Conservation (phyloP, 2,888 invertebrate species). For the Pristionchus maxplancki region DNA sequence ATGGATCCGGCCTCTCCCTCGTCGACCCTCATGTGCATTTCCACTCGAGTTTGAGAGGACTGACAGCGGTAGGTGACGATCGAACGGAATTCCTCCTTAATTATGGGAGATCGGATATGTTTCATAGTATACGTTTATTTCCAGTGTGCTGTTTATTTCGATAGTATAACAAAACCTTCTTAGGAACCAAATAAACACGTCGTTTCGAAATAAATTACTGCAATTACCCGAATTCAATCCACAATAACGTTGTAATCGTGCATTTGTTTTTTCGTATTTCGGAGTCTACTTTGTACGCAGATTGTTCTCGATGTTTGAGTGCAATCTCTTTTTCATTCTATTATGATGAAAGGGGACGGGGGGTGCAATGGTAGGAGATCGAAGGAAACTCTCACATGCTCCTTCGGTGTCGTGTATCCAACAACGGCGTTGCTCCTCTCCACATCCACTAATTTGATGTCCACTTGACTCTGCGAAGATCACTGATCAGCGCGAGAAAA, state of each 20-base stretch:
- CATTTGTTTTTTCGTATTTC: constrained; percentile 43
- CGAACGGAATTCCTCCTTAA: constrained; percentile 84
- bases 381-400: constrained; percentile 76
- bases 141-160: no score
- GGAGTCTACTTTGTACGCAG: neutral
- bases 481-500: neutral
- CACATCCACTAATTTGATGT: constrained; percentile 86
- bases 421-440: constrained; percentile 89
- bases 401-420: constrained; percentile 84
- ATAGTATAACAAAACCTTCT: no score
- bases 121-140: neutral
- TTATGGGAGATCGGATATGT: no score
- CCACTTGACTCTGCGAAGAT: constrained; percentile 83
- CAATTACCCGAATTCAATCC: neutral
- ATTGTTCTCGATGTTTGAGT: constrained; percentile 27
- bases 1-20: constrained; percentile 87
- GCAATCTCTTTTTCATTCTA: no score
- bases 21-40: constrained; percentile 88
- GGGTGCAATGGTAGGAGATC: no score
- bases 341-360: no score
- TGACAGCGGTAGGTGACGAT: constrained; percentile 94
- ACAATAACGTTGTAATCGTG: neutral
- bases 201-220: no score
- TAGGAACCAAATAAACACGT: no score
- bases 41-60: constrained; percentile 91